Conservation (phyloP, 2,888 invertebrate species). For the Morpho helenor region DNA sequence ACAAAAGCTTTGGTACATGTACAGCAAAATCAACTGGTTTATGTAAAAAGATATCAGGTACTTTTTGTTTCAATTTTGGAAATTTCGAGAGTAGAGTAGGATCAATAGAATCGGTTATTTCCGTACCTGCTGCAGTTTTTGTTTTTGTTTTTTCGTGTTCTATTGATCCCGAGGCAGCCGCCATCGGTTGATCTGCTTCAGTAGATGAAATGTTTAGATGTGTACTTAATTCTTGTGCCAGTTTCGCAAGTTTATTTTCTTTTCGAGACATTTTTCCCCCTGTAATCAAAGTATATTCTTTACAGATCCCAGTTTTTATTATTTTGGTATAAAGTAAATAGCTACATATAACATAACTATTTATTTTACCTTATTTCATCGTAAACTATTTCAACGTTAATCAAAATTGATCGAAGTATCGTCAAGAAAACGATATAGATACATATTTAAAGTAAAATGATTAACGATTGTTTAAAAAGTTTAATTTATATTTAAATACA, state of each 20-base stretch:
- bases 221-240: constrained; percentile 27
- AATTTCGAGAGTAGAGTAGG: constrained; percentile 34
- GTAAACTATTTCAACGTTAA: no score
- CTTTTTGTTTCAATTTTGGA: constrained; percentile 40
- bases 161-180: no score
- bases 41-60: constrained; percentile 51
- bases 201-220: constrained; percentile 25
- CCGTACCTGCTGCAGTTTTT: constrained; percentile 22
- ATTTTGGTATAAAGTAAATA: no score
- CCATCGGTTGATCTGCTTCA: constrained; percentile 10
- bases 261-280: constrained; percentile 31
- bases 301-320: no score
- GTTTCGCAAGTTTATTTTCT: constrained; percentile 27
- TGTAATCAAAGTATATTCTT: constrained; percentile 5
- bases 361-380: no score
- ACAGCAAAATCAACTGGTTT: constrained; percentile 36
- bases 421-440: no score
- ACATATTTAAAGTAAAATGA: no score
- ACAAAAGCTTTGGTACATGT: constrained; percentile 38
- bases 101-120: constrained; percentile 29
- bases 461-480: no score
- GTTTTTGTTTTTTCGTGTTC: background rate
- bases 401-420: no score
- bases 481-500: no score
- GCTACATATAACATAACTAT: constrained; percentile 20